Percentiles rank a stretch among this genome's conserved stretches.
Conservation (phyloP, 2,888 invertebrate species). For the Nesidiocoris tenuis region DNA sequence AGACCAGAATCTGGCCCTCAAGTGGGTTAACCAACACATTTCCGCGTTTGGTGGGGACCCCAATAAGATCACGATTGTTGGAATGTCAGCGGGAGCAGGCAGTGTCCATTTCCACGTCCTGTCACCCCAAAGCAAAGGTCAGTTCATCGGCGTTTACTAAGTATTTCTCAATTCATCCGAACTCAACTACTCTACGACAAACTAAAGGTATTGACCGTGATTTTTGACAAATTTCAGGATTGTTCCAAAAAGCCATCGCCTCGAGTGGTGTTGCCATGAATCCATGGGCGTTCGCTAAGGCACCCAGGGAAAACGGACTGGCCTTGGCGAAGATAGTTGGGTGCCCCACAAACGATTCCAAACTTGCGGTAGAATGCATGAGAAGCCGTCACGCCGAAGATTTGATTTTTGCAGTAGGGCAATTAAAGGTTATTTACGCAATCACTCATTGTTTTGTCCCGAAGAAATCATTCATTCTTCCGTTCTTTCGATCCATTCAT, state of each 20-base stretch:
- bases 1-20: conserved; percentile 60
- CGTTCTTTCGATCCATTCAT: too few species aligned
- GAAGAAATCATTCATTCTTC: too few species aligned
- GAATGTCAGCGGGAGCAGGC: conserved; percentile 55
- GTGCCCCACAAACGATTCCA: conserved; percentile 61
- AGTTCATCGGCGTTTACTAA: neutral
- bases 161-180: too few species aligned
- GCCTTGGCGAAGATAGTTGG: conserved; percentile 65
- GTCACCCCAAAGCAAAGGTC: conserved; percentile 55
- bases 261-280: conserved; percentile 69
- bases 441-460: too few species aligned
- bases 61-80: conserved; percentile 65
- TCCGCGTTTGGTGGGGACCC: conserved; percentile 58
- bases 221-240: conserved; percentile 53
- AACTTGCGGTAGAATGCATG: conserved; percentile 65
- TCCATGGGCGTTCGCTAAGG: conserved; percentile 62
- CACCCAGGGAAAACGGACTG: conserved; percentile 63
- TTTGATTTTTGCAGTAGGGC: neutral
- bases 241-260: conserved; percentile 64
- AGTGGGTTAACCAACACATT: conserved; percentile 56
- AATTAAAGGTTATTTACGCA: neutral
- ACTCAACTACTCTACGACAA: too few species aligned
- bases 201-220: neutral
- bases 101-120: conserved; percentile 70
- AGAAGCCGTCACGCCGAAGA: conserved; percentile 60